Conservation (phyloP, 2,797 vertebrate genomes). For the Cynodonichthys magdalenae region DNA sequence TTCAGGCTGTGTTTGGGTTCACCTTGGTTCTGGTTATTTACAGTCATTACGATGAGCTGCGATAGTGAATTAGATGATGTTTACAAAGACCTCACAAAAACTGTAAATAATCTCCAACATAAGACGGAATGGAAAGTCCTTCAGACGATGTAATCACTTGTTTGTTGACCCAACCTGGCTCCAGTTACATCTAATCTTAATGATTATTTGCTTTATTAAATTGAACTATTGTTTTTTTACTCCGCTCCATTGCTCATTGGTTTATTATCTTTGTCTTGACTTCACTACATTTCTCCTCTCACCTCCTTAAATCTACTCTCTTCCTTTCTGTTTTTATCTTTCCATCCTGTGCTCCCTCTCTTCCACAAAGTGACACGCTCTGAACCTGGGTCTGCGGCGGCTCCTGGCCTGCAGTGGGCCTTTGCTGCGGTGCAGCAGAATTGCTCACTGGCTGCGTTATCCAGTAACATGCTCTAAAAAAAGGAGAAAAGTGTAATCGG, state of each 20-base stretch:
- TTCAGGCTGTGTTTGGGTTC: constrained; percentile 2
- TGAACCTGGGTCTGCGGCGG: constrained; percentile 31
- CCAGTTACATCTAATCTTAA: constrained; percentile 8
- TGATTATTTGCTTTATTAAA: constrained; percentile 37
- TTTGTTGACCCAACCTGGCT: constrained; percentile 22
- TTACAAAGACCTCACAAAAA: constrained; percentile 17
- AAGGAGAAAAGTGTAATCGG: constrained; percentile 63
- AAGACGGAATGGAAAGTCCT: constrained; percentile 6
- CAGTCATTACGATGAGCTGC: constrained; percentile 9
- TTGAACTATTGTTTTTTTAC: constrained; percentile 38
- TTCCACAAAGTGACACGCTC: constrained; percentile 47
- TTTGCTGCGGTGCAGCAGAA: constrained; percentile 45
- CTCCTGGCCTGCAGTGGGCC: constrained; percentile 51
- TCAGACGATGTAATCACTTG: neutral
- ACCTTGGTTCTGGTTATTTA: constrained; percentile 38
- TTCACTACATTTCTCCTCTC: constrained; percentile 12
- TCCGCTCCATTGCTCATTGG: neutral
- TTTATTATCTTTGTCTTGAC: neutral
- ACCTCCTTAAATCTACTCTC: constrained; percentile 11
- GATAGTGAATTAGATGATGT: constrained; percentile 34
- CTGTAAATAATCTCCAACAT: constrained; percentile 22
- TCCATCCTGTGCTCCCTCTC: constrained; percentile 16
- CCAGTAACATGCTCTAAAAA: constrained; percentile 61
- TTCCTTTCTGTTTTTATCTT: constrained; percentile 27
- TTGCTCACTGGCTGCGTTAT: constrained; percentile 73